These are phyloP conservation scores for Hylaea fasciaria DNA, from an alignment of 2,888 invertebrate genomes.

Conservation along the genomic window DNA sequence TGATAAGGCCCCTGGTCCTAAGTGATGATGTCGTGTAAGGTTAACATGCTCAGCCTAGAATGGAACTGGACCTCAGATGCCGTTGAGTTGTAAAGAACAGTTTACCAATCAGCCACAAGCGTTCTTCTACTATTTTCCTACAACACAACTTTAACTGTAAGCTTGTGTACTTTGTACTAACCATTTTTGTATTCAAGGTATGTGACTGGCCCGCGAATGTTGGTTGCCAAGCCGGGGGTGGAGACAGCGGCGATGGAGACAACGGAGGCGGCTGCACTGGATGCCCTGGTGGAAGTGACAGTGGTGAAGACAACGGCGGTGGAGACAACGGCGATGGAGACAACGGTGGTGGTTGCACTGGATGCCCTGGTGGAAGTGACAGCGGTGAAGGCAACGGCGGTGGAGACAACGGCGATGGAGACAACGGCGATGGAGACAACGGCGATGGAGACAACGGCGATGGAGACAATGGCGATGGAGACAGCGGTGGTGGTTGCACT, in stretches of 20 bases:
- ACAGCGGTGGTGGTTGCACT: slow-evolving; percentile 3
- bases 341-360: slow-evolving; percentile 16
- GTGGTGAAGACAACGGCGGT: slow-evolving; percentile 4
- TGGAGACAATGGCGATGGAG: slow-evolving; percentile 19
- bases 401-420: slow-evolving; percentile 10
- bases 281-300: slow-evolving; percentile 17
- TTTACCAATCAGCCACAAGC: too few species aligned
- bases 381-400: slow-evolving; percentile 22
- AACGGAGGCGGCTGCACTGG: slow-evolving; percentile 10
- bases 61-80: too few species aligned
- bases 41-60: too few species aligned
- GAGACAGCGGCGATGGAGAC: slow-evolving; percentile 1
- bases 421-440: slow-evolving; percentile 7
- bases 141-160: too few species aligned
- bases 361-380: slow-evolving; percentile 6
- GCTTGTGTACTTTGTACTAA: too few species aligned
- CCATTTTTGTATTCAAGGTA: slow-evolving; percentile 41
- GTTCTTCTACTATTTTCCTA: too few species aligned
- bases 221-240: slow-evolving; percentile 35
- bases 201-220: slow-evolving; percentile 53
- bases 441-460: slow-evolving; percentile 15
- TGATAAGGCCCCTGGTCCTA: too few species aligned
- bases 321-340: slow-evolving; percentile 10
- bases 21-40: too few species aligned
- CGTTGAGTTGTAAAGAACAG: too few species aligned